Percentiles rank a stretch among this genome's conserved stretches.
Conservation (phyloP, 2,797 vertebrate genomes). For the Valencia hispanica region DNA sequence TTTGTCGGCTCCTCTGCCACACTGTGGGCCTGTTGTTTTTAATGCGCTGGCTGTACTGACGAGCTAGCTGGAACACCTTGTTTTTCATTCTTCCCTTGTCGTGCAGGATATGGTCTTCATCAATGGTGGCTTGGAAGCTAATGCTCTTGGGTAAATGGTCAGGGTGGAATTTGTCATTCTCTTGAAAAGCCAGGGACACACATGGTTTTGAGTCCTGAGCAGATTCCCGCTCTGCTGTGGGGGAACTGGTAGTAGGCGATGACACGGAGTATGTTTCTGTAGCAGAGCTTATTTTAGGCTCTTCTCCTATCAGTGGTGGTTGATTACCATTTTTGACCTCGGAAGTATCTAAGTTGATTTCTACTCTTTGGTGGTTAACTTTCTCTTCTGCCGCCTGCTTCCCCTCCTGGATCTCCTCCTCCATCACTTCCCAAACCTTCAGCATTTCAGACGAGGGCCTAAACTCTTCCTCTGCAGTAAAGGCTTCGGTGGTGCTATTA, state of each 20-base stretch:
- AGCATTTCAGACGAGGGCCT: conserved; percentile 81
- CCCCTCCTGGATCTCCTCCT: conserved; percentile 42
- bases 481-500: conserved; percentile 34
- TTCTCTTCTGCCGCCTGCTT: conserved; percentile 22
- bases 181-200: conserved; percentile 38
- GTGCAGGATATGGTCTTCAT: conserved; percentile 80
- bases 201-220: conserved; percentile 47
- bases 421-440: conserved; percentile 83
- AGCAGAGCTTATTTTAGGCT: conserved; percentile 72
- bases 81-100: conserved; percentile 87
- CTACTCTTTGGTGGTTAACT: conserved; percentile 15
- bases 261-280: conserved; percentile 64
- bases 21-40: conserved; percentile 81
- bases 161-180: conserved; percentile 45
- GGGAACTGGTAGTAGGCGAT: conserved; percentile 61
- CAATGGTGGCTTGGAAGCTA: conserved; percentile 64
- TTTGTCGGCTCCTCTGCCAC: conserved; percentile 63
- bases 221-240: conserved; percentile 41
- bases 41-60: conserved; percentile 96
- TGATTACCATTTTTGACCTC: conserved; percentile 60
- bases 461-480: conserved; percentile 79
- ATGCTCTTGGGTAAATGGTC: conserved; percentile 72
- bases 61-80: conserved; percentile 94
- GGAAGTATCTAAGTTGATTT: conserved; percentile 34
- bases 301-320: conserved; percentile 81